Conservation (phyloP, 2,888 invertebrate genomes). For the Synanthedon formicaeformis region DNA sequence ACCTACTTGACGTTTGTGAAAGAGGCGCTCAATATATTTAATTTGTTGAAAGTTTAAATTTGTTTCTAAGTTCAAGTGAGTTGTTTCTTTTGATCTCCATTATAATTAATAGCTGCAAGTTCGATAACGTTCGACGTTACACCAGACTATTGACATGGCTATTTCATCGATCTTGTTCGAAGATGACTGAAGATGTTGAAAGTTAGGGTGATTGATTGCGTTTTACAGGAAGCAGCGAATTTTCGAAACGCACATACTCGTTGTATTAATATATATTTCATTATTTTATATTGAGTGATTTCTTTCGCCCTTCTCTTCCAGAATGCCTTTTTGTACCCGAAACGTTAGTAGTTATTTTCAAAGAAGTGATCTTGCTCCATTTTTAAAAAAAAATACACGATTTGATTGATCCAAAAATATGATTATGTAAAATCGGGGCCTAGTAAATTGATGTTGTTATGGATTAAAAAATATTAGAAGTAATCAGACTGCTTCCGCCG, state of each 20-base stretch:
- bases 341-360: too few relatives aligned
- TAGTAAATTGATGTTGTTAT: background rate
- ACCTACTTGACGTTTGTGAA: too few relatives aligned
- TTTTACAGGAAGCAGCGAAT: background rate
- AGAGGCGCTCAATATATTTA: too few relatives aligned
- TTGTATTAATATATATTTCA: too few relatives aligned
- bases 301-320: too few relatives aligned
- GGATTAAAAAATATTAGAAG: background rate
- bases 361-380: too few relatives aligned
- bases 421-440: background rate
- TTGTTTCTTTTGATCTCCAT: too few relatives aligned
- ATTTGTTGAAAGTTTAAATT: background rate
- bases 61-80: background rate
- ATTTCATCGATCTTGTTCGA: conserved; percentile 25
- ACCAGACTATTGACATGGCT: conserved; percentile 9
- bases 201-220: conserved; percentile 18
- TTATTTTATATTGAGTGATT: too few relatives aligned
- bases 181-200: conserved; percentile 10
- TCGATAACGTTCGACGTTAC: background rate
- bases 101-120: background rate
- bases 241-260: background rate
- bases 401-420: too few relatives aligned
- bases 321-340: too few relatives aligned
- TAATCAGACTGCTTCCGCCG: conserved; percentile 12
- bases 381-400: too few relatives aligned